Percentiles rank a stretch among this genome's conserved stretches.
Conservation (phyloP, 2,888 invertebrate species). For the Eudemis profundana region DNA sequence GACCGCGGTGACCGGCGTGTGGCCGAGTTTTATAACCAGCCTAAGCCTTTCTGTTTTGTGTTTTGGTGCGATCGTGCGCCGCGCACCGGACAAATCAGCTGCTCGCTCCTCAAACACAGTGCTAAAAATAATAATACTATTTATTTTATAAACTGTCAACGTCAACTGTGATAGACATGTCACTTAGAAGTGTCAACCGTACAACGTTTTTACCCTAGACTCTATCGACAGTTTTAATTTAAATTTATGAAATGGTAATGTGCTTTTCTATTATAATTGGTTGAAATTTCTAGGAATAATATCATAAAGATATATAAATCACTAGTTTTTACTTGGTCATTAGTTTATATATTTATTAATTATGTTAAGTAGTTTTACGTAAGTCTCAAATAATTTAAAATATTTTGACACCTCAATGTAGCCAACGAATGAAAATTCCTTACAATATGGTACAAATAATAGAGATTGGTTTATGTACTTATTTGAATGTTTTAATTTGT, state of each 20-base stretch:
- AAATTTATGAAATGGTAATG: not conserved
- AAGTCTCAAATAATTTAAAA: not conserved
- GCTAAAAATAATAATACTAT: slow-evolving; percentile 15
- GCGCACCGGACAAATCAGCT: slow-evolving; percentile 22
- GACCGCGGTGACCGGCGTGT: slow-evolving; percentile 17
- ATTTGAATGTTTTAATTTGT: too few species aligned
- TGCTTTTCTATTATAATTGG: not conserved
- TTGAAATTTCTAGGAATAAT: too few species aligned
- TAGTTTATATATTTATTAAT: not conserved
- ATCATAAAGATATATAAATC: too few species aligned
- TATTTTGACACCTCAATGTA: not conserved
- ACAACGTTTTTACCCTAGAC: slow-evolving; percentile 7
- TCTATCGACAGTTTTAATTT: not conserved
- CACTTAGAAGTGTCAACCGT: slow-evolving; percentile 4
- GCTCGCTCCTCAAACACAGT: too few species aligned
- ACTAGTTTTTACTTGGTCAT: too few species aligned
- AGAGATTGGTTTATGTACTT: too few species aligned
- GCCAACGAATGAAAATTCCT: not conserved
- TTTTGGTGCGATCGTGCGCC: slow-evolving; percentile 14
- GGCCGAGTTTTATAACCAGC: not conserved
- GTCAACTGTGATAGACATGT: not conserved
- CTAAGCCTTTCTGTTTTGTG: slow-evolving; percentile 1
- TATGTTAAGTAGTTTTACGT: not conserved
- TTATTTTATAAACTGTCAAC: not conserved
- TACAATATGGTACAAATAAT: not conserved